Conservation (phyloP, 2,113 vertebrate genomes). For the Ceyx melanurus region DNA sequence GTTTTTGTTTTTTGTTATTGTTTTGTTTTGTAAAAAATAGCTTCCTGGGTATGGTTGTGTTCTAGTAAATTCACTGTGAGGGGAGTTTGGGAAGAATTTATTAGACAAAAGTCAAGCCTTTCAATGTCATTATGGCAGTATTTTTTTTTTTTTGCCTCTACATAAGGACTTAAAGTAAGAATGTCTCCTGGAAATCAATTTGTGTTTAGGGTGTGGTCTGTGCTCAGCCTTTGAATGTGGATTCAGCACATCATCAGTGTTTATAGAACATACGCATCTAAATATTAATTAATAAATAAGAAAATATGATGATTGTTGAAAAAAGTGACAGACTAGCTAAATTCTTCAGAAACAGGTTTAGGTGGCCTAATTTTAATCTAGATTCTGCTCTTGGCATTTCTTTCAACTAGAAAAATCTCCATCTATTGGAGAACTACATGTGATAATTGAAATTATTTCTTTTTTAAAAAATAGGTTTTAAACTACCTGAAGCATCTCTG, state of each 20-base stretch:
- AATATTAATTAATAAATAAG: neutral
- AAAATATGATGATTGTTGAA: neutral
- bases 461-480: neutral
- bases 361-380: neutral
- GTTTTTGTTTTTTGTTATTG: no score
- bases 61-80: neutral
- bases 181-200: neutral
- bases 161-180: neutral
- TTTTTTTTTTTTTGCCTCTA: accelerated
- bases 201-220: neutral
- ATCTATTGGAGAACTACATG: neutral
- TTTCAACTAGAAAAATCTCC: neutral
- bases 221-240: neutral
- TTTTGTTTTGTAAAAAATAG: no score
- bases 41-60: neutral
- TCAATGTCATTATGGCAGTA: neutral
- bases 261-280: neutral
- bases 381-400: neutral
- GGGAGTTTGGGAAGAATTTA: neutral
- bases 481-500: neutral
- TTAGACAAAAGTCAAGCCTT: neutral
- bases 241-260: neutral
- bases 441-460: neutral
- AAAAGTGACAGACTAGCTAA: neutral
- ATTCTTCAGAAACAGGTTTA: neutral